phyloP scores from a whole-genome alignment of 2,797 vertebrate species.

The Falco rusticolus region DNA sequence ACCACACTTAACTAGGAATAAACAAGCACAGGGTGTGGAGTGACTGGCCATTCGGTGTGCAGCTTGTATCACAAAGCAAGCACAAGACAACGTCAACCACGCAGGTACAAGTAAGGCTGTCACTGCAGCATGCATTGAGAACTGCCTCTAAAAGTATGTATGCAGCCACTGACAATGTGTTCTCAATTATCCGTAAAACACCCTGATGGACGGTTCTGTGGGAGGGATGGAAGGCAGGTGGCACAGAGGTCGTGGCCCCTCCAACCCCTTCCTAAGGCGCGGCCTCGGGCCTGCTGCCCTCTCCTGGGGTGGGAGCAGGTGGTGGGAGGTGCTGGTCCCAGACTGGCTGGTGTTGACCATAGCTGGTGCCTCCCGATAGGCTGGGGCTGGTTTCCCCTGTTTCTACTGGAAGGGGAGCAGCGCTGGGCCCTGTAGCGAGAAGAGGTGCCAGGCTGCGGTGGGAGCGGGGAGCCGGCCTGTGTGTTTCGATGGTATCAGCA shows the following conservation, averaged over 20 bases:
- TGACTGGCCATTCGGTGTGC: fast-evolving
- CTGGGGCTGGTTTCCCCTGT: neutral
- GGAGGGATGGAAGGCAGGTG: fast-evolving
- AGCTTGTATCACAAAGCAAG: neutral
- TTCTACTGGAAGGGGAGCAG: neutral
- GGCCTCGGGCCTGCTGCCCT: neutral
- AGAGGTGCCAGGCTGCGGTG: fast-evolving
- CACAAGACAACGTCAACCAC: no score
- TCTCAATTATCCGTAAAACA: no score
- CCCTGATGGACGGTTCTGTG: fast-evolving
- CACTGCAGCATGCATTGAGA: neutral
- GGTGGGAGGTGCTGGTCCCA: fast-evolving
- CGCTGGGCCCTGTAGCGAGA: fast-evolving
- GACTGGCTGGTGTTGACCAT: fast-evolving
- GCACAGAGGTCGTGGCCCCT: fast-evolving
- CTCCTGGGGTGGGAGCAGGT: no score
- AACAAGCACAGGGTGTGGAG: neutral
- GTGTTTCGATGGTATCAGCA: neutral
- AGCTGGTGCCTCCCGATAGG: fast-evolving
- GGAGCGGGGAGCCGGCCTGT: fast-evolving
- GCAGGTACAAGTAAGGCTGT: neutral
- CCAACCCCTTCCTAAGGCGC: neutral
- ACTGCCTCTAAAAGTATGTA: fast-evolving
- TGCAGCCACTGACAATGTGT: fast-evolving
- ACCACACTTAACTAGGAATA: neutral